phyloP scores from a whole-genome alignment of 2,113 vertebrate species.

The Paratilapia polleni region DNA sequence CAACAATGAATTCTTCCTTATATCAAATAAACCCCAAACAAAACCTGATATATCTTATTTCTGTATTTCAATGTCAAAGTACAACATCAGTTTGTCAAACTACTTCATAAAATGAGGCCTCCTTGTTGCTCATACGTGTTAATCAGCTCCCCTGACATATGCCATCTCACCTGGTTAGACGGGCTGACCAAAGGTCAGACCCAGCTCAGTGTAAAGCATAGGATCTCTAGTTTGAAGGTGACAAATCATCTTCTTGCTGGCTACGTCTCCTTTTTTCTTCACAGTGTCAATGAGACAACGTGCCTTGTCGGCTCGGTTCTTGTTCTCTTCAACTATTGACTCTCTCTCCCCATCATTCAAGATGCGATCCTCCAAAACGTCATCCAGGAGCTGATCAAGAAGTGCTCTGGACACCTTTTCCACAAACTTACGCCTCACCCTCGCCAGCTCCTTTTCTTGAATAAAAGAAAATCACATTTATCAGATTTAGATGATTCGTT shows the following conservation, averaged over 20 bases:
- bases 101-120: not conserved
- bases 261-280: constrained; percentile 68
- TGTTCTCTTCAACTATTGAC: constrained; percentile 13
- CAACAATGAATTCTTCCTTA: not conserved
- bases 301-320: constrained; percentile 34
- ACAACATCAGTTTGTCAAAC: not conserved
- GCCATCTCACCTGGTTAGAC: constrained; percentile 13
- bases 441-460: constrained; percentile 46
- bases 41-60: not conserved
- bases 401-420: accelerated
- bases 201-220: constrained; percentile 48
- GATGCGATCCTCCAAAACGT: constrained; percentile 43
- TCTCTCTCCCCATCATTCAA: constrained; percentile 73
- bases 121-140: not conserved
- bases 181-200: not conserved
- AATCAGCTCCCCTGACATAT: not conserved
- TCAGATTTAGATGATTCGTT: not conserved
- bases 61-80: not conserved
- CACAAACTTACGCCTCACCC: constrained; percentile 46
- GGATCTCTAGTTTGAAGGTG: constrained; percentile 48
- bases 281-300: constrained; percentile 74
- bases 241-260: constrained; percentile 61
- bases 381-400: constrained; percentile 76
- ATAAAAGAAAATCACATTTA: not conserved
- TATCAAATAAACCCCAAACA: not conserved